These are phyloP conservation scores for Asteroscopus sphinx DNA, from an alignment of 2,888 invertebrate species.

Conservation along the genomic window DNA sequence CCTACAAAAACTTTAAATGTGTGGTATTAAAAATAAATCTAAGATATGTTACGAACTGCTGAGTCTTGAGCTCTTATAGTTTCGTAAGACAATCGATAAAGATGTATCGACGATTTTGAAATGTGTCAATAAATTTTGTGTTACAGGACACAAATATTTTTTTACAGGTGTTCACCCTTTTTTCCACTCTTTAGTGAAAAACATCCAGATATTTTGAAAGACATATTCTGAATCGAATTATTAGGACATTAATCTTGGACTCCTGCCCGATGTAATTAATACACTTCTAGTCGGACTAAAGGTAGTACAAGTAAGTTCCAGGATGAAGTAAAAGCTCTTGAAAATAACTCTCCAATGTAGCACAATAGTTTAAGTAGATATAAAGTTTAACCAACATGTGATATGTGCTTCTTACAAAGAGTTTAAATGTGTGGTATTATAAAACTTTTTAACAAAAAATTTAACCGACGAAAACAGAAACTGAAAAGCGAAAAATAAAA, in stretches of 20 bases:
- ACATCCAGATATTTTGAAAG: too few relatives aligned
- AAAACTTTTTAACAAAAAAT: too few relatives aligned
- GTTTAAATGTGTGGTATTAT: constrained; percentile 88
- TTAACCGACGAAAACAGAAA: too few relatives aligned
- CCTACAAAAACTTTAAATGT: constrained; percentile 83
- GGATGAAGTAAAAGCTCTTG: constrained; percentile 34
- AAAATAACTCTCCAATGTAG: constrained; percentile 52
- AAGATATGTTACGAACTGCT: constrained; percentile 78
- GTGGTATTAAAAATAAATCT: constrained; percentile 88
- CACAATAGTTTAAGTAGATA: constrained; percentile 62
- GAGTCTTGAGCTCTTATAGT: constrained; percentile 70
- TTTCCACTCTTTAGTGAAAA: too few relatives aligned
- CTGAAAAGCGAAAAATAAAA: too few relatives aligned
- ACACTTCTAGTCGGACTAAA: not conserved
- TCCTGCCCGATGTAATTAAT: not conserved
- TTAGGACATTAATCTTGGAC: too few relatives aligned
- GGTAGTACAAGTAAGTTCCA: constrained; percentile 13
- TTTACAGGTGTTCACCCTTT: too few relatives aligned
- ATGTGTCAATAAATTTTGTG: not conserved
- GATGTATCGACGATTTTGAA: constrained; percentile 14
- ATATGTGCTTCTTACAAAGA: constrained; percentile 75
- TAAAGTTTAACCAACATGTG: constrained; percentile 68
- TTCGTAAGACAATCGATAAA: constrained; percentile 55
- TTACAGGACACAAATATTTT: too few relatives aligned
- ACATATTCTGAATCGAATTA: too few relatives aligned